A percentile compares a stretch with the other conserved stretches of the same genome.
Evolutionary conservation across 2,888 invertebrate genomes (phyloP).

Genomic region (Leptopilina drosophilae): DNA sequence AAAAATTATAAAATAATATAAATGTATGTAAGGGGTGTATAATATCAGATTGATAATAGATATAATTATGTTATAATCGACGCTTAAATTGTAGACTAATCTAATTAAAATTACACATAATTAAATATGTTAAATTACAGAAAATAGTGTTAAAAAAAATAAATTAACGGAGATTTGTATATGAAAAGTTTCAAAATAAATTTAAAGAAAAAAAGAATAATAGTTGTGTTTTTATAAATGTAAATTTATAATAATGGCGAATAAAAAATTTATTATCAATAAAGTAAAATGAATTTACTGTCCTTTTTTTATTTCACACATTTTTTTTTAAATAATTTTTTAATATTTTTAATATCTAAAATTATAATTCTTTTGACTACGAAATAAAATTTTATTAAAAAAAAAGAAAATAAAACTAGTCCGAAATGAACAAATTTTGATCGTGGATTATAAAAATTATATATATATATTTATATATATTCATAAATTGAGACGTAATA

Average conservation of each 20-base stretch:
- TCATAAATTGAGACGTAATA: not conserved
- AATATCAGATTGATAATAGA: not conserved
- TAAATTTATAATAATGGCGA: not conserved
- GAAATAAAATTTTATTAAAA: no score
- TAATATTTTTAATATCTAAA: no score
- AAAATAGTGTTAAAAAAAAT: constrained; percentile 11
- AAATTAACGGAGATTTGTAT: constrained; percentile 26
- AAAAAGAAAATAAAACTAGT: no score
- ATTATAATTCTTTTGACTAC: no score
- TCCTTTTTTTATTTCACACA: no score
- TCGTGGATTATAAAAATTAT: not conserved
- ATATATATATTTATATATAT: not conserved
- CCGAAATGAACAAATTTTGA: not conserved
- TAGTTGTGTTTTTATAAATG: constrained; percentile 13
- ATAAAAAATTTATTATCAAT: no score
- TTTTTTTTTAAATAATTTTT: no score
- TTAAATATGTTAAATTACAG: constrained; percentile 5
- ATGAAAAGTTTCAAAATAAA: constrained; percentile 39
- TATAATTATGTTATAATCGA: constrained; percentile 28
- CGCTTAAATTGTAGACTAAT: constrained; percentile 20
- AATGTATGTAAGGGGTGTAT: not conserved
- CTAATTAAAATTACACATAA: not conserved
- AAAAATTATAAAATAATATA: not conserved
- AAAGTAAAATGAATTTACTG: no score
- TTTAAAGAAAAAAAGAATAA: not conserved